Evolutionary conservation across 2,888 invertebrate species (phyloP), one percentile per base, ranked within the genome.

Genomic region (Callyntrura guangdongensis): DNA sequence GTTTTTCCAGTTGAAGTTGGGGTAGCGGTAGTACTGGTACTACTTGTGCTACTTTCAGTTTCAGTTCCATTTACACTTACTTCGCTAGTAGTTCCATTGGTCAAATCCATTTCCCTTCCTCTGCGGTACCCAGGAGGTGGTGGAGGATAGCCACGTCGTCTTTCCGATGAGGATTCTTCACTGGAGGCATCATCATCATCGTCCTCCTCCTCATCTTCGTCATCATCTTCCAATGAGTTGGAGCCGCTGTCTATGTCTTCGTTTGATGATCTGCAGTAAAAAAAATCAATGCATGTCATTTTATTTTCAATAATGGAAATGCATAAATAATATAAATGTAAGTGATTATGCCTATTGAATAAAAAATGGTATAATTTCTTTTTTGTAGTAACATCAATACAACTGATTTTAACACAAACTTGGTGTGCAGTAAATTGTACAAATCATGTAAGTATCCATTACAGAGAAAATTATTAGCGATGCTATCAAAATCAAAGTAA

Each of bases 141-240:
- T 49, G 81, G 87, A 22, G 87, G 87, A 20, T 67, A 69, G 6
- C 69, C 69, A 45, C 72, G 56, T n/a, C 20, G 27, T 69, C 87
- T 81, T 20, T 89, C 79, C 3, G 86, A 90, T 6, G 91, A 91
- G 6, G 87, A 77, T 53, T 91, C 91, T 36, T 91, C 91, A 49
- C 91, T 91, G 12, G 91, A 91, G 9, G 45, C 84, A 6, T 85
- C 77, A 74, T 91, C 91, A 9, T 81, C 84, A 6, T 85, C 77
- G 61, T 91, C 91, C 3, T 81, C 90, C 56, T 79, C 81, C 1
- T 86, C 64, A 20, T 89, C 89, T 5, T 89, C 89, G n/a, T 89
- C 89, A 20, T 91, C 91, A 59, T 83, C 82, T 49, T 84, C 84
- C 9, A 69, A 36, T n/a, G 89, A 89, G 5, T 36, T 64, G 2